Base-by-base conservation (phyloP, 2,113 vertebrate genomes). In the rabbit (Oryctolagus cuniculus) region DNA sequence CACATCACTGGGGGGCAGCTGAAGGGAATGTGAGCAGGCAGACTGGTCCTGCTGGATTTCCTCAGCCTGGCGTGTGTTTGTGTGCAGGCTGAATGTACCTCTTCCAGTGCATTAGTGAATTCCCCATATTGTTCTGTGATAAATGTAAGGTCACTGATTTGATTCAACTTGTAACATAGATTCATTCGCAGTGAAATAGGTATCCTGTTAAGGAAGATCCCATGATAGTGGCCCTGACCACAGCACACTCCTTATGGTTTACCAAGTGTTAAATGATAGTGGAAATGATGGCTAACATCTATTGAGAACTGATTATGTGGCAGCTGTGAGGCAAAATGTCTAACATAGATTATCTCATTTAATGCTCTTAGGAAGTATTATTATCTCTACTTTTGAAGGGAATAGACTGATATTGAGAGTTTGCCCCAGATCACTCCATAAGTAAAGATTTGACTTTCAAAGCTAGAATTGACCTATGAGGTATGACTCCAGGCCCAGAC, bases 91-190 rank as follows among this genome's bases (percentile, higher is more conserved):
- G 58, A 75, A 24, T 31, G 2, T 27, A 38, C 66, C 67, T 84
- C 66, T 77, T 93, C 64, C 22, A 66, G 21, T 36, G 34, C 27
- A 24, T 53, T 89, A 66, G 74, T 80, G 61, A 51, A 44, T 80
- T 86, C 44, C 53, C 51, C 24, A 34, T 44, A 25, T 70, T 75
- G 22, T 44, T 58, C 27, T 19, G 10, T 29, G 29, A 8, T 29
- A 77, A 31, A 77, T 13, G n/a, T 67, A 38, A 63, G 58, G 58
- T 12, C 9, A 25, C n/a, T 2, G 0, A n/a, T 78, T 63, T 85
- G 36, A 55, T 75, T 72, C 10, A 19, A 4, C 8, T 58, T 87
- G 13, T 17, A 38, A 21, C 10, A 6, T 2, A 66, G 27, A 29
- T 67, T 36, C 17, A 8, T 16, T 74, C 75, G 91, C 84, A 74